Conservation (phyloP, 2,888 invertebrate genomes). For the Muscina levida region DNA sequence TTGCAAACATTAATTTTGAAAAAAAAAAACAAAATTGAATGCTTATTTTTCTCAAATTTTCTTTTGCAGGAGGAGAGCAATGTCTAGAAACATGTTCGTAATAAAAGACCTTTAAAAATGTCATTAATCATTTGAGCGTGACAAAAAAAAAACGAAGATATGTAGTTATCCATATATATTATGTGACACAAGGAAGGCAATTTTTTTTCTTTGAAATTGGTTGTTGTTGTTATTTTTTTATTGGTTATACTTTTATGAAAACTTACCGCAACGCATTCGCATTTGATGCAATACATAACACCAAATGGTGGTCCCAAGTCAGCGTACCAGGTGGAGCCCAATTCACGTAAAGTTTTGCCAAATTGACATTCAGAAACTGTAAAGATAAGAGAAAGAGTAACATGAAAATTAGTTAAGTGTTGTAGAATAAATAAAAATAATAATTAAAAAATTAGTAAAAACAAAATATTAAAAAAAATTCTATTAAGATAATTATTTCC, state of each 20-base stretch:
- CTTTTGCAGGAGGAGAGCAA: slow-evolving; percentile 1
- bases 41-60: no score
- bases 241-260: neutral
- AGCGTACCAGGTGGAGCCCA: slow-evolving; percentile 95
- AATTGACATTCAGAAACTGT: slow-evolving; percentile 93
- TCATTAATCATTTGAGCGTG: slow-evolving; percentile 74
- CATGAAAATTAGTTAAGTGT: slow-evolving; percentile 29
- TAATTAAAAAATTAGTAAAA: no score
- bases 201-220: slow-evolving; percentile 23
- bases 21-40: neutral
- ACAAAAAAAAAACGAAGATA: neutral
- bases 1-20: slow-evolving; percentile 40
- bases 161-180: no score
- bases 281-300: slow-evolving; percentile 96
- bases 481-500: neutral
- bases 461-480: slow-evolving; percentile 24
- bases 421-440: slow-evolving; percentile 19
- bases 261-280: slow-evolving; percentile 97
- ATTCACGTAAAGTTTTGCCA: slow-evolving; percentile 91
- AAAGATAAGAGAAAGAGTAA: slow-evolving; percentile 67
- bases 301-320: slow-evolving; percentile 96
- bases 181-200: no score
- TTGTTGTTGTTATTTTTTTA: neutral
- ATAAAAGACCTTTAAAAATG: slow-evolving; percentile 74
- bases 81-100: slow-evolving; percentile 48